Base-by-base conservation (phyloP, 2,888 invertebrate genomes). In the Tetanocera ferruginea region DNA sequence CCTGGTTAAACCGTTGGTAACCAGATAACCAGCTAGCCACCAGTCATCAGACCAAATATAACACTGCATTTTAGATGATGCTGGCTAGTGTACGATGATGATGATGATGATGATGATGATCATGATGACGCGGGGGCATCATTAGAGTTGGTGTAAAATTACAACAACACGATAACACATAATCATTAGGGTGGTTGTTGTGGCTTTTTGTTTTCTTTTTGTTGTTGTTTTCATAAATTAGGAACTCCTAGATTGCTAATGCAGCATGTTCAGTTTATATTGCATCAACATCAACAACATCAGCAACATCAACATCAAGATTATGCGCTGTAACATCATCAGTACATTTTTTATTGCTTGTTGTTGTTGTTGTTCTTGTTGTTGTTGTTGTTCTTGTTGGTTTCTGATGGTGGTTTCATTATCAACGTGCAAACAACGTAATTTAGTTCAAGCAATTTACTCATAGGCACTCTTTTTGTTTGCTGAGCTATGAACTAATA, bases 131-230 rank as follows among this genome's bases (percentile, higher is more conserved):
- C 49, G 74, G 77, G 76, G 78, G 76, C 84, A 80, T 86, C 85
- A 86, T 86, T 86, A 84, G 85, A 83, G 84, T 75, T 83, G 79
- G 83, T 85, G 86, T 84, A 85, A 86, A 86, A 86, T 86, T 86
- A 85, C 85, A 85, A 86, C 85, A 85, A 85, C 85, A 85, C 83
- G 86, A 86, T 86, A 86, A 86, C 86, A 85, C 85, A 84, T 86
- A 85, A 86, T 86, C 86, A 86, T 86, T 86, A 85, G 83, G 81
- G 84, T 82, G 81, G 78, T 69, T 77, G 71, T 5, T 52, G 66
- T 28, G 60, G 57, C 5, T 25, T 76, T 62, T 62, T 70, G 74
- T 67, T 25, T 17, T 6, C 37, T 19, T 43, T 34, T n/a, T 9
- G 34, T 70, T 55, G 28, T 34, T 69, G 37, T 66, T 70, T 31